Percentiles rank a stretch among this genome's conserved stretches.
Evolutionary conservation across 2,888 invertebrate species (phyloP).

Genomic region (Meloe dianella): DNA sequence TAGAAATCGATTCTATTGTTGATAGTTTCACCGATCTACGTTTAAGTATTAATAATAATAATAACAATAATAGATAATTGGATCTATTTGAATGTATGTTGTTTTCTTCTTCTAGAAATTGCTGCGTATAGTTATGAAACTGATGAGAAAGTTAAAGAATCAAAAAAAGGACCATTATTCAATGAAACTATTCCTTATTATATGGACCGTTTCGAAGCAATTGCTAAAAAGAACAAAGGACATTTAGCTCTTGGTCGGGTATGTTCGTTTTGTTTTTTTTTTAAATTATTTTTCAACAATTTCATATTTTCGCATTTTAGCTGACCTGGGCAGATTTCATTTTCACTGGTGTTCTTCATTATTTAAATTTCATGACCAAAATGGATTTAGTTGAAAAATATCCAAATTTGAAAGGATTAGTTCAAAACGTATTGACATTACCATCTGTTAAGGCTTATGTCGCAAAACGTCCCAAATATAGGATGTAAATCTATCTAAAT

Average conservation of each 20-base stretch:
- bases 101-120: constrained; percentile 61
- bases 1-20: constrained; percentile 68
- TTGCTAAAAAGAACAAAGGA: constrained; percentile 67
- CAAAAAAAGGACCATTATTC: constrained; percentile 60
- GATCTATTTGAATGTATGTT: too few species aligned
- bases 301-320: constrained; percentile 32
- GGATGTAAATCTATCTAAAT: too few species aligned
- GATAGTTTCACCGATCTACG: constrained; percentile 69
- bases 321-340: constrained; percentile 71
- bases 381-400: constrained; percentile 39
- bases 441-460: constrained; percentile 40
- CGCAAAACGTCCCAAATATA: constrained; percentile 40
- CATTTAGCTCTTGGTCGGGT: constrained; percentile 62
- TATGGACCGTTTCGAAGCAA: constrained; percentile 64
- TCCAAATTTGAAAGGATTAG: constrained; percentile 35
- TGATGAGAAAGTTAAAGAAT: constrained; percentile 62
- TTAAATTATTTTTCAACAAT: neutral
- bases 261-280: constrained; percentile 30
- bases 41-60: constrained; percentile 62
- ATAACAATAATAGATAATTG: too few species aligned
- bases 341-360: constrained; percentile 61
- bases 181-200: constrained; percentile 65
- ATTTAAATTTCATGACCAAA: constrained; percentile 31
- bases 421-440: constrained; percentile 32
- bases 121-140: constrained; percentile 64